These are phyloP conservation scores for Ranitomeya imitator DNA, from an alignment of 2,113 vertebrate species.

Conservation along the genomic window DNA sequence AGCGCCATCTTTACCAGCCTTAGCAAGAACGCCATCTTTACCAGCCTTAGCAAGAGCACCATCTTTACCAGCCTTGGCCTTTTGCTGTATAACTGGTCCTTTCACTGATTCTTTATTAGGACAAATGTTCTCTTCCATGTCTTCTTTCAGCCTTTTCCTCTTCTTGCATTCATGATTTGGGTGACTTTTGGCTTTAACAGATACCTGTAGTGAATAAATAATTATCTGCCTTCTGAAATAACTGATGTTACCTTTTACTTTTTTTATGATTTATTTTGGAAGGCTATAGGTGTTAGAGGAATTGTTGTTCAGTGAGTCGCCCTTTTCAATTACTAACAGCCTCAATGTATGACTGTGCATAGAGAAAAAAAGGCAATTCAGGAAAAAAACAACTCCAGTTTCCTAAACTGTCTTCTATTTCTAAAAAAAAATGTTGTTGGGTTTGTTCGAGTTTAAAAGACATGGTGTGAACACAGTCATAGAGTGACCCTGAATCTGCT, in stretches of 20 bases:
- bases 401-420: no score
- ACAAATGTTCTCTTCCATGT: conserved; percentile 9
- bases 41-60: background rate
- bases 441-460: background rate
- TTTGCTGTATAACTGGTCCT: background rate
- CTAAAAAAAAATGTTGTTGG: no score
- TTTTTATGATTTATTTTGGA: no score
- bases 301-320: background rate
- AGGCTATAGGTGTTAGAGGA: conserved; percentile 29
- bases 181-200: conserved; percentile 1
- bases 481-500: no score
- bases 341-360: background rate
- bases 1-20: background rate
- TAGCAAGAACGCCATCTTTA: background rate
- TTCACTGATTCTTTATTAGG: conserved; percentile 21
- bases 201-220: background rate
- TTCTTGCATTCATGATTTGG: conserved; percentile 17
- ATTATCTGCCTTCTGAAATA: no score
- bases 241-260: no score
- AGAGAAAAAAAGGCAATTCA: background rate
- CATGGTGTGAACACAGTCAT: background rate
- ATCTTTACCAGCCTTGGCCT: background rate
- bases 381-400: no score
- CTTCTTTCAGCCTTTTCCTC: conserved; percentile 4
- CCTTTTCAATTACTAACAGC: background rate